A percentile compares a stretch with the other conserved stretches of the same genome.
These are phyloP conservation scores for Poeciliopsis gracilis DNA, from an alignment of 2,797 vertebrate species.

Conservation along the genomic window DNA sequence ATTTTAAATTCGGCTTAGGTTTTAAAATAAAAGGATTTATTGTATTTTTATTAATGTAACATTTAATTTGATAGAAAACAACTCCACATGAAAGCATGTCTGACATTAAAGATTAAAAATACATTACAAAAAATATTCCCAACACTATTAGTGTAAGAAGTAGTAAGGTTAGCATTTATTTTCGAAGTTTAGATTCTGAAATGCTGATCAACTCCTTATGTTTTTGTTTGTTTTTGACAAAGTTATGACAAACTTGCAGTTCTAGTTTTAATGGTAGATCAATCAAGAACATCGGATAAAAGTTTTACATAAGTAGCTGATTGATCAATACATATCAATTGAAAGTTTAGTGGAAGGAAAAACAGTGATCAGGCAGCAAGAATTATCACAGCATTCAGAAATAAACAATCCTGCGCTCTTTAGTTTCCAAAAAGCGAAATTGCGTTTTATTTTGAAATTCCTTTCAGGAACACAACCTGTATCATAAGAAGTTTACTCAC, in stretches of 20 bases:
- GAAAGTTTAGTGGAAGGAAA: neutral
- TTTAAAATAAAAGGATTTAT: neutral
- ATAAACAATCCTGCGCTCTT: neutral
- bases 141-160: neutral
- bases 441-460: conserved; percentile 63
- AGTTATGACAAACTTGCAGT: neutral
- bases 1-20: neutral
- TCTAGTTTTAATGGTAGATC: neutral
- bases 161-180: neutral
- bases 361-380: neutral
- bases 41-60: neutral
- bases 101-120: neutral
- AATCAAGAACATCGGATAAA: neutral
- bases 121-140: neutral
- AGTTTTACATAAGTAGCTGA: neutral
- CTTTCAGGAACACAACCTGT: rapidly evolving
- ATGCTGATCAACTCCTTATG: neutral
- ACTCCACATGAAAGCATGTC: neutral
- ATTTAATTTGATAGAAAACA: neutral
- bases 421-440: neutral
- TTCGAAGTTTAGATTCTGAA: neutral
- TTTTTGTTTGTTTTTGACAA: neutral
- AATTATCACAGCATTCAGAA: neutral
- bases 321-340: neutral
- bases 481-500: neutral